Conservation (phyloP, 1,140 invertebrate species). For the Drosophila erecta region DNA sequence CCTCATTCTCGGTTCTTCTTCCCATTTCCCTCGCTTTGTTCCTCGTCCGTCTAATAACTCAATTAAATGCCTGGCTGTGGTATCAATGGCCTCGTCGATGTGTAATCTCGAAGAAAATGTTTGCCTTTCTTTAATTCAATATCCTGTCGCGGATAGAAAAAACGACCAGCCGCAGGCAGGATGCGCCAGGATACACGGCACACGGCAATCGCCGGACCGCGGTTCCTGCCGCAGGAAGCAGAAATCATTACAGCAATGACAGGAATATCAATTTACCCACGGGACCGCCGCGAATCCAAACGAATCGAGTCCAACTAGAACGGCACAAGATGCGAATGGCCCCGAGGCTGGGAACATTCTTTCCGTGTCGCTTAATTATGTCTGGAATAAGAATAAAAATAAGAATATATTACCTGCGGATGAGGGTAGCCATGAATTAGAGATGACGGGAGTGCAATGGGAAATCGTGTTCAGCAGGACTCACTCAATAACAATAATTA, state of each 20-base stretch:
- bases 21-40: slow-evolving; percentile 39
- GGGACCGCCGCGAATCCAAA: slow-evolving; percentile 35
- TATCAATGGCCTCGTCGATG: slow-evolving; percentile 56
- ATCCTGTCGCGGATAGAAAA: slow-evolving; percentile 55
- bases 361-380: slow-evolving; percentile 63
- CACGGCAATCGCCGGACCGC: slow-evolving; percentile 35
- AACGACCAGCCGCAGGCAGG: slow-evolving; percentile 60
- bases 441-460: slow-evolving; percentile 7
- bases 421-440: background rate
- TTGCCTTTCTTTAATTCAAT: slow-evolving; percentile 75
- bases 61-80: slow-evolving; percentile 60
- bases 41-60: slow-evolving; percentile 66
- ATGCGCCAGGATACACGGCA: slow-evolving; percentile 49
- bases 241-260: slow-evolving; percentile 75
- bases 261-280: slow-evolving; percentile 78
- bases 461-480: background rate
- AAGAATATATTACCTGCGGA: slow-evolving; percentile 23
- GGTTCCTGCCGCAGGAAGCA: slow-evolving; percentile 53
- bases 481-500: too few species aligned
- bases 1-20: slow-evolving; percentile 29
- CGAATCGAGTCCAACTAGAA: slow-evolving; percentile 39
- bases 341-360: slow-evolving; percentile 24
- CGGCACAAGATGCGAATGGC: slow-evolving; percentile 42
- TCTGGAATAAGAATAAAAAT: slow-evolving; percentile 16
- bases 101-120: slow-evolving; percentile 71